phyloP scores from a whole-genome alignment of 2,888 invertebrate genomes.

The Leptopterna dolabrata region DNA sequence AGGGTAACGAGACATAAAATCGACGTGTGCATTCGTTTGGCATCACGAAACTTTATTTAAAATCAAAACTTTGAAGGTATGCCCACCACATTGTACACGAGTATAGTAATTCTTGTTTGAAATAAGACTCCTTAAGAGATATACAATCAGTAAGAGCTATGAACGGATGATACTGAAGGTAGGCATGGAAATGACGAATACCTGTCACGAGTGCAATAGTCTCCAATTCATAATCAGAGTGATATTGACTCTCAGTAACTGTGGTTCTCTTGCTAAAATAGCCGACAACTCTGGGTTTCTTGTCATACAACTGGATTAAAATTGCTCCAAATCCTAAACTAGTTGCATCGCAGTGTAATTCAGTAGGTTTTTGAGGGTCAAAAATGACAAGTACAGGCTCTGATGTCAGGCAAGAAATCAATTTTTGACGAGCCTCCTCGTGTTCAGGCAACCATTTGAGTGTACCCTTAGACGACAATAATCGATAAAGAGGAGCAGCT shows the following conservation, averaged over 20 bases:
- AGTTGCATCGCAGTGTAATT: conserved; percentile 30
- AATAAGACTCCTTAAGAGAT: conserved; percentile 63
- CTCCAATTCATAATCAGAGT: conserved; percentile 63
- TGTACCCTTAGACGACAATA: background rate
- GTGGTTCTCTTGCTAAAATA: conserved; percentile 14
- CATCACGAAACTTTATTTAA: conserved; percentile 62
- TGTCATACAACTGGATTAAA: background rate
- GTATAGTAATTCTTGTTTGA: conserved; percentile 64
- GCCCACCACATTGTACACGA: conserved; percentile 65
- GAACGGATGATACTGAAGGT: conserved; percentile 64
- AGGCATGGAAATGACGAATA: conserved; percentile 65
- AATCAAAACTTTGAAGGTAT: conserved; percentile 62
- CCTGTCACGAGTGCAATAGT: conserved; percentile 65
- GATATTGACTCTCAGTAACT: background rate
- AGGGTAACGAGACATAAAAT: conserved; percentile 63
- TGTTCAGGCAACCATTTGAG: background rate
- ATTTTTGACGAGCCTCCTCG: conserved; percentile 2
- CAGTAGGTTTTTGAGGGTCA: conserved; percentile 4
- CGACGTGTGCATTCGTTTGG: conserved; percentile 64
- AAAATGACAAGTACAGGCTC: conserved; percentile 15
- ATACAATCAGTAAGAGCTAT: conserved; percentile 65
- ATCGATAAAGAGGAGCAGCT: conserved; percentile 8
- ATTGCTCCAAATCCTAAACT: conserved; percentile 6
- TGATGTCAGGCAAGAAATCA: conserved; percentile 1
- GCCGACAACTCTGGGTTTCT: conserved; percentile 9